A percentile compares a stretch with the other conserved stretches of the same genome.
phyloP scores from a whole-genome alignment of 2,113 vertebrate species.

The Murina feae region DNA sequence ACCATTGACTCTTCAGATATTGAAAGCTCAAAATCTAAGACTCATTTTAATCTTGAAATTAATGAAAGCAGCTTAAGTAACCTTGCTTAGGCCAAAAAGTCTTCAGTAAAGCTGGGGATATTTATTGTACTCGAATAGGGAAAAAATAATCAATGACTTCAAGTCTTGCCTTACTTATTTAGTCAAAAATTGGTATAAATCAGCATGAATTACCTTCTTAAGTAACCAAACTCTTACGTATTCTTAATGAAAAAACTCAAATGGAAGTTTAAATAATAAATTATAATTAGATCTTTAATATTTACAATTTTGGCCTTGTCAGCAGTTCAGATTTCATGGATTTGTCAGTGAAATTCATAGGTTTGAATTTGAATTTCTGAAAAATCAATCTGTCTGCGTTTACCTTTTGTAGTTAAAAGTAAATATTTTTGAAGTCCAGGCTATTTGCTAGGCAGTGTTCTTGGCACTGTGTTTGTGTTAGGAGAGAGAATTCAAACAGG shows the following conservation, averaged over 20 bases:
- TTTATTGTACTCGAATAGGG: background rate
- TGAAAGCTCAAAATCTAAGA: background rate
- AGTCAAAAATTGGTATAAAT: background rate
- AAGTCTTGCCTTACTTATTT: background rate
- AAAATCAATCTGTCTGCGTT: background rate
- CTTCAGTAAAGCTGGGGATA: background rate
- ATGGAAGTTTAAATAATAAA: slow-evolving; percentile 18
- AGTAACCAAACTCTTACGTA: background rate
- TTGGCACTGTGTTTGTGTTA: background rate
- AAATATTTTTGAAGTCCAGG: background rate
- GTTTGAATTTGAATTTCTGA: background rate
- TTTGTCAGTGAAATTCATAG: background rate
- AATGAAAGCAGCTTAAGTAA: background rate
- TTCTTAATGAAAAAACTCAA: background rate
- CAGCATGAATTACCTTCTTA: background rate
- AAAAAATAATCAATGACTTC: background rate
- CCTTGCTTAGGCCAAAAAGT: background rate
- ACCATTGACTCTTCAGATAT: background rate
- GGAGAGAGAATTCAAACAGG: background rate
- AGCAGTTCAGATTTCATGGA: background rate
- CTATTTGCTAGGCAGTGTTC: background rate
- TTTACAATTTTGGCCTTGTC: background rate
- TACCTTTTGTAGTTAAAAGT: background rate
- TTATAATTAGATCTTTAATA: background rate
- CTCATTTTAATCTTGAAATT: slow-evolving; percentile 20